These are phyloP conservation scores for Sarcophaga variegata DNA, from an alignment of 2,888 invertebrate genomes.

Conservation along the genomic window DNA sequence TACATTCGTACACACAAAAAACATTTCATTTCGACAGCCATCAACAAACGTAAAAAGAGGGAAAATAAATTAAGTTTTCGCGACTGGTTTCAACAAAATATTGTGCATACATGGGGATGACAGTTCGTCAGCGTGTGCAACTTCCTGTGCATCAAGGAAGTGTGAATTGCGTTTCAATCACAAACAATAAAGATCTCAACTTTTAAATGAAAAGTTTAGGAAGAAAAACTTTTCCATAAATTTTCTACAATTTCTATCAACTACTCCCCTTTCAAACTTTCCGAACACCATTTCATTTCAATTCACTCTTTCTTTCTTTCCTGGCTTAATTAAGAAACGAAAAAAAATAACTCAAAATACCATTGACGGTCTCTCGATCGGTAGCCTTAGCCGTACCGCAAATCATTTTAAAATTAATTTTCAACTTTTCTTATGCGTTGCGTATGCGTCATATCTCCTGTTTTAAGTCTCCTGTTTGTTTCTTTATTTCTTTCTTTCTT, in stretches of 20 bases:
- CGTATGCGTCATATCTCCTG: no score
- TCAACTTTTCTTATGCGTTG: background rate
- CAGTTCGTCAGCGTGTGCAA: background rate
- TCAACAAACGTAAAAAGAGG: background rate
- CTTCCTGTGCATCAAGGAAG: no score
- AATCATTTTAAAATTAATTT: conserved; percentile 5
- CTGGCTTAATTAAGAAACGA: background rate
- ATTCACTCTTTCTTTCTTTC: background rate
- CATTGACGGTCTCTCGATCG: background rate
- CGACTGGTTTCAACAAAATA: background rate
- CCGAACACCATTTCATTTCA: no score
- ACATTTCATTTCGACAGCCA: background rate
- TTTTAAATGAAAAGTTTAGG: no score
- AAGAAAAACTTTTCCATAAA: no score
- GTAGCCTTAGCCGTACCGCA: conserved; percentile 10
- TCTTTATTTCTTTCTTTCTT: conserved; percentile 3
- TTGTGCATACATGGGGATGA: background rate
- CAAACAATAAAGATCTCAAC: no score
- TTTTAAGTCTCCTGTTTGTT: background rate
- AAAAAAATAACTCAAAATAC: no score
- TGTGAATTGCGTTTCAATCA: no score
- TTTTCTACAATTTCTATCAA: no score
- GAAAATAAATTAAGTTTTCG: background rate
- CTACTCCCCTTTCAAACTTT: no score
- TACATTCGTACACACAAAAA: background rate